Percentiles rank a stretch among this genome's conserved stretches.
Conservation (phyloP, 2,113 vertebrate genomes). For the Thunnus maccoyii region DNA sequence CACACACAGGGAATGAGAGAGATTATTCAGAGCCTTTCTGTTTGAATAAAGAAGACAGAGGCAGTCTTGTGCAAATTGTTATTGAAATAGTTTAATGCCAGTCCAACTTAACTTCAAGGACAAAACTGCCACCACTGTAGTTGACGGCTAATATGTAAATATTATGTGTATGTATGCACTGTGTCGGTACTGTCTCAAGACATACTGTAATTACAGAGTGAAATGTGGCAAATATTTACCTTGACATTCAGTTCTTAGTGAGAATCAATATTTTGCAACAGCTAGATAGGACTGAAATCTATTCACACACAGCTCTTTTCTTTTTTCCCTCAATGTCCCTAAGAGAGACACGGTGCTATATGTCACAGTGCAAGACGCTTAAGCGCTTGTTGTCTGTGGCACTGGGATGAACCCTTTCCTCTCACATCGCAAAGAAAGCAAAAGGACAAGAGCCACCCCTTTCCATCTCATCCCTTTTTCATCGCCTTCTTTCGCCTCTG, state of each 20-base stretch:
- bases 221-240: constrained; percentile 65
- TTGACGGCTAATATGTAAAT: constrained; percentile 44
- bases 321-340: constrained; percentile 29
- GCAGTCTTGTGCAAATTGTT: constrained; percentile 75
- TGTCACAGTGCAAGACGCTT: constrained; percentile 73
- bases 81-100: constrained; percentile 72
- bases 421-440: constrained; percentile 34
- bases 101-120: constrained; percentile 71
- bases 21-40: constrained; percentile 67
- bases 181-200: constrained; percentile 34
- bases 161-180: constrained; percentile 38
- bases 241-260: constrained; percentile 49
- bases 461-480: constrained; percentile 63
- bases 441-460: constrained; percentile 56
- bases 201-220: constrained; percentile 44
- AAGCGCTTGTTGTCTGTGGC: constrained; percentile 70
- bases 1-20: constrained; percentile 35
- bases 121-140: constrained; percentile 37
- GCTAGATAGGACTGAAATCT: constrained; percentile 39
- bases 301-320: constrained; percentile 31
- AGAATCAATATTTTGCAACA: constrained; percentile 55
- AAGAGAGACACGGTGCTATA: constrained; percentile 60
- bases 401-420: constrained; percentile 67
- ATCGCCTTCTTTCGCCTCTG: constrained; percentile 55
- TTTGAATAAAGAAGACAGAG: constrained; percentile 77